A percentile compares a stretch with the other conserved stretches of the same genome.
Evolutionary conservation across 2,797 vertebrate species (phyloP).

Genomic region (Setipinna tenuifilis): DNA sequence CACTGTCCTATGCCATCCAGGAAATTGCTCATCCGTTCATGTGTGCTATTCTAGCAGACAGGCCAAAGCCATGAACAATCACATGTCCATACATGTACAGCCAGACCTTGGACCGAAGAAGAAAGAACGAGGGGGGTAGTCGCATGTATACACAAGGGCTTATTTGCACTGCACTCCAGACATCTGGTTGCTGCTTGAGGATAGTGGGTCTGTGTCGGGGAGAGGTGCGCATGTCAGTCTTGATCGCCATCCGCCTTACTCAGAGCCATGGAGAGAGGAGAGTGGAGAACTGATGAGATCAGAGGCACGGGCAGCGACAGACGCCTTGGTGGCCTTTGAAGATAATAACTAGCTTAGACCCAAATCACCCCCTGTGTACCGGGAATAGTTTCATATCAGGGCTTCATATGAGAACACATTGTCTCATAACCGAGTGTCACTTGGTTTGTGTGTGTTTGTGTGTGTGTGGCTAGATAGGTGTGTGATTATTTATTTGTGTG

Average conservation of each 20-base stretch:
- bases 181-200: neutral
- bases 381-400: conserved; percentile 15
- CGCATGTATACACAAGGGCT: neutral
- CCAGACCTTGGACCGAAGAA: neutral
- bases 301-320: neutral
- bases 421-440: conserved; percentile 1
- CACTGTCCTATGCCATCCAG: neutral
- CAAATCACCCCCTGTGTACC: conserved; percentile 3
- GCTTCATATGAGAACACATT: conserved; percentile 1
- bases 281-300: neutral
- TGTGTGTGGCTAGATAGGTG: neutral
- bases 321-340: conserved; percentile 17
- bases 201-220: neutral
- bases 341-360: conserved; percentile 19
- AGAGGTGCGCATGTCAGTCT: neutral
- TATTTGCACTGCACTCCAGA: conserved; percentile 8
- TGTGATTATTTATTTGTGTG: too few species aligned
- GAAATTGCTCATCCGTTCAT: neutral
- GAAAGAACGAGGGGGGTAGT: neutral
- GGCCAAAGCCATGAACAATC: neutral
- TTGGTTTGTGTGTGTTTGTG: neutral
- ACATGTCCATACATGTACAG: neutral
- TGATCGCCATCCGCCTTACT: neutral
- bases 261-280: neutral
- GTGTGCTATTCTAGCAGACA: neutral